Base-by-base conservation (phyloP, 2,888 invertebrate genomes). In the Pinctada fucata region DNA sequence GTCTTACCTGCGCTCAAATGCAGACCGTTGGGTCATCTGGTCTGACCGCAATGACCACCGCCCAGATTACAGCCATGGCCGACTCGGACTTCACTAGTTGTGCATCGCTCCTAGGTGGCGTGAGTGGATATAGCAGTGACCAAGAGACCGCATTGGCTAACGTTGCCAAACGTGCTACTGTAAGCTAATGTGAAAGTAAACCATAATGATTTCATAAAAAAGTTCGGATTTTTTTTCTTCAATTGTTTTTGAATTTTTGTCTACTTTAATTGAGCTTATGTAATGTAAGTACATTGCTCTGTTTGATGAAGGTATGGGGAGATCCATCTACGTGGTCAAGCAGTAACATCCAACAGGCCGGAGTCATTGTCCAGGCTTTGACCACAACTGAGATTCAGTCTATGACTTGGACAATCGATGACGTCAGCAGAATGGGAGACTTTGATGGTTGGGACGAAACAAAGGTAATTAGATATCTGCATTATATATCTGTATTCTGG, bases 241-340 rank as follows among this genome's bases (percentile, higher is more conserved):
- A 31, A 4, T 49, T 6, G 13, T 69, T 49, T 13, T 67, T 6
- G 1, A 31, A 31, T 31, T 31, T 31, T 31, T 31, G 31, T 31
- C 31, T 31, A 31, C 31, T 31, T 31, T 31, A 31, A 31, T 1
- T 31, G 31, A 31, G 31, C 31, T 31, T n/a, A n/a, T n/a, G 5
- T 52, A 52, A 52, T 52, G 10, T 16, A 45, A 16, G 16, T 45
- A 2, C 70, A 3, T 8, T 2, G 31, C 13, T 72, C 4, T 51
- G 66, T 68, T 52, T n/a, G 48, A 45, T 45, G 6, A n/a, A 78
- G 78, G 75, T 78, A 49, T 79, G 52, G 16, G 75, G 76, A 8
- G 13, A 16, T 8, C 72, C 72, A 13, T 48, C 16, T 10, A 76
- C 75, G 6, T 79, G 79, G 79, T 48, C 72, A 1, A n/a, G 72